Percentiles rank a stretch among this genome's conserved stretches.
phyloP scores from a whole-genome alignment of 2,113 vertebrate species.

The Thamnaconus septentrionalis region DNA sequence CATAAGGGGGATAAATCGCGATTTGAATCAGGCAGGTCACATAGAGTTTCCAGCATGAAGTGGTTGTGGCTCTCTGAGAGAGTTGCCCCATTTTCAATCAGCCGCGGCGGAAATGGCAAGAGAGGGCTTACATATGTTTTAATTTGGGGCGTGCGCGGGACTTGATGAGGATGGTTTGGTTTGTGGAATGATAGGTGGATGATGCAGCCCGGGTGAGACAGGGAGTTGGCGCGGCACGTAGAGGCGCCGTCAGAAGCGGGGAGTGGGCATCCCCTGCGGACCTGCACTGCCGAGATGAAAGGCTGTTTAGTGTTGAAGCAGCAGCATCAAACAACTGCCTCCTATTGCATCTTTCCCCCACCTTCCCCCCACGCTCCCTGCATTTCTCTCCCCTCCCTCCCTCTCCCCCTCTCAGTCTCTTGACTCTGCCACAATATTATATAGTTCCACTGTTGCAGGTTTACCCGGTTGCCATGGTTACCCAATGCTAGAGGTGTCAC shows the following conservation, averaged over 20 bases:
- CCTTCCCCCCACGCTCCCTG: constrained; percentile 52
- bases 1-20: constrained; percentile 63
- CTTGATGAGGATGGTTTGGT: constrained; percentile 53
- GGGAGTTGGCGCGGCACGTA: constrained; percentile 62
- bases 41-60: constrained; percentile 57
- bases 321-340: constrained; percentile 76
- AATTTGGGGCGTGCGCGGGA: constrained; percentile 41
- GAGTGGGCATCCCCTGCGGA: constrained; percentile 71
- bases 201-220: constrained; percentile 58
- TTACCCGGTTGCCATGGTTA: constrained; percentile 78
- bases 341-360: constrained; percentile 65
- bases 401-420: constrained; percentile 43
- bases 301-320: constrained; percentile 75
- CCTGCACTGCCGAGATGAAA: constrained; percentile 75
- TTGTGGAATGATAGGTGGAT: constrained; percentile 54
- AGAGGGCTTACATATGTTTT: constrained; percentile 58
- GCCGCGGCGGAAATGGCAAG: constrained; percentile 25
- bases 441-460: constrained; percentile 70
- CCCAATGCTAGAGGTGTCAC: constrained; percentile 66
- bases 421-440: constrained; percentile 69
- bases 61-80: constrained; percentile 50
- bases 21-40: constrained; percentile 70
- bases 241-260: constrained; percentile 65
- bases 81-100: constrained; percentile 48
- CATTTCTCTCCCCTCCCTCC: constrained; percentile 38